Conservation (phyloP, 2,797 vertebrate species). For the Otus scops region DNA sequence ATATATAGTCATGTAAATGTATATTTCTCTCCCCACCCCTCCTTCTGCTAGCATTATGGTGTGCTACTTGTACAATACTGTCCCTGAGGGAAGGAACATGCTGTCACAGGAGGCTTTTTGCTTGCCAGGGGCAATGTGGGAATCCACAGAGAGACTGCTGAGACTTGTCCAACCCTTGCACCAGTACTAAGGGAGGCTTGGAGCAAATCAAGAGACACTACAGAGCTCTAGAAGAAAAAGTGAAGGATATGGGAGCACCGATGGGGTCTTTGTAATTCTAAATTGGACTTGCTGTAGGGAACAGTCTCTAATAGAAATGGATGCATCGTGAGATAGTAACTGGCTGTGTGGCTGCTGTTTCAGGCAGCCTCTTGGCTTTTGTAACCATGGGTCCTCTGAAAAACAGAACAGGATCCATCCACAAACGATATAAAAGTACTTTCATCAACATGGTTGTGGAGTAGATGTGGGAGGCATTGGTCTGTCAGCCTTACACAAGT, state of each 20-base stretch:
- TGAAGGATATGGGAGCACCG: accelerated
- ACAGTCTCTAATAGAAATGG: not conserved
- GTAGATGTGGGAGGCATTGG: not conserved
- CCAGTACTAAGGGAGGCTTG: not conserved
- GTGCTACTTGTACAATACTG: not conserved
- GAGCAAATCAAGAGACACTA: not conserved
- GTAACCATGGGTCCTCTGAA: not conserved
- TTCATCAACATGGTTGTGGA: not conserved
- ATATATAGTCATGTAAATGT: not conserved
- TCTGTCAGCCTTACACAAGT: not conserved
- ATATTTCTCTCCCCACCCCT: not conserved
- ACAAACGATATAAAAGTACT: not conserved
- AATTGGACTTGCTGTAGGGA: not conserved
- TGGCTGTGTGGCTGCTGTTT: not conserved
- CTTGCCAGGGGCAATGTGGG: not conserved
- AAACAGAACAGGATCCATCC: not conserved
- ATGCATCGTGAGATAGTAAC: not conserved
- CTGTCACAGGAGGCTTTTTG: not conserved
- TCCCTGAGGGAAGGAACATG: not conserved
- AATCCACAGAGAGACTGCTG: not conserved
- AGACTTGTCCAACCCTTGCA: not conserved
- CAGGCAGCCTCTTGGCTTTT: not conserved
- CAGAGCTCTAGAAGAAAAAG: not conserved
- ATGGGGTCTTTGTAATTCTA: not conserved
- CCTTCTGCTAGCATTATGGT: not conserved